These are phyloP conservation scores for Montipora capitata DNA, from an alignment of 92 coral and sea anemone species.

Conservation along the genomic window DNA sequence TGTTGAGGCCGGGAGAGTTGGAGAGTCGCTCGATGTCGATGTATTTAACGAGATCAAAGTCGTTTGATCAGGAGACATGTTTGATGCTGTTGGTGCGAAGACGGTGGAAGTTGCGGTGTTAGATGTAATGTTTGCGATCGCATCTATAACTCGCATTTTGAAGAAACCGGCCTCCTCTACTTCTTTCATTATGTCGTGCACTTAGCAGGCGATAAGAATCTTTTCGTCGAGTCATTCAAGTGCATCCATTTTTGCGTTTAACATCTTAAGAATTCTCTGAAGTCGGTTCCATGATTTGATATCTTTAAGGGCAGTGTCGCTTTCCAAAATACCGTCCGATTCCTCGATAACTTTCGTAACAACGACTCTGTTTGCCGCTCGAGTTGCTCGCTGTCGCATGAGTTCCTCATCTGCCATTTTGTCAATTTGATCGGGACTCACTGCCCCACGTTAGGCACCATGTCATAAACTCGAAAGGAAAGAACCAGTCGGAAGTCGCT, in stretches of 20 bases:
- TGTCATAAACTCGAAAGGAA: not conserved
- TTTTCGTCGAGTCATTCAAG: constrained; percentile 38
- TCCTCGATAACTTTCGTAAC: constrained; percentile 21
- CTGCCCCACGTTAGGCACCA: constrained; percentile 38
- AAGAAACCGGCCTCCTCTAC: constrained; percentile 39
- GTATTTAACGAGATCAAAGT: not conserved
- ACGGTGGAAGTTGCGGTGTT: not conserved
- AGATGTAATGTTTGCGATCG: constrained; percentile 2
- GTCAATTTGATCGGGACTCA: constrained; percentile 12
- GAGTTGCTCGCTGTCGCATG: constrained; percentile 17
- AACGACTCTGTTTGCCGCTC: constrained; percentile 29
- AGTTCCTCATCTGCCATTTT: not conserved
- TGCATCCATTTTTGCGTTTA: constrained; percentile 7
- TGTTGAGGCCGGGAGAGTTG: no score
- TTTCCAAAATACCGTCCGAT: constrained; percentile 29
- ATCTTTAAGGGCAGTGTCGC: not conserved
- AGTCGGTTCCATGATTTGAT: constrained; percentile 7
- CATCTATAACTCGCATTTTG: constrained; percentile 25
- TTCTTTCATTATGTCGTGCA: constrained; percentile 29
- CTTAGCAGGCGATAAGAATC: constrained; percentile 30
- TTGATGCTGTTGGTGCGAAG: not conserved
- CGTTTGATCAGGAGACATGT: not conserved
- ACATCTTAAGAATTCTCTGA: constrained; percentile 14
- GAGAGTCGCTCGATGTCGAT: not conserved
- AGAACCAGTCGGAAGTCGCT: no score